phyloP scores from a whole-genome alignment of 2,888 invertebrate genomes.

The Thecophora atra region DNA sequence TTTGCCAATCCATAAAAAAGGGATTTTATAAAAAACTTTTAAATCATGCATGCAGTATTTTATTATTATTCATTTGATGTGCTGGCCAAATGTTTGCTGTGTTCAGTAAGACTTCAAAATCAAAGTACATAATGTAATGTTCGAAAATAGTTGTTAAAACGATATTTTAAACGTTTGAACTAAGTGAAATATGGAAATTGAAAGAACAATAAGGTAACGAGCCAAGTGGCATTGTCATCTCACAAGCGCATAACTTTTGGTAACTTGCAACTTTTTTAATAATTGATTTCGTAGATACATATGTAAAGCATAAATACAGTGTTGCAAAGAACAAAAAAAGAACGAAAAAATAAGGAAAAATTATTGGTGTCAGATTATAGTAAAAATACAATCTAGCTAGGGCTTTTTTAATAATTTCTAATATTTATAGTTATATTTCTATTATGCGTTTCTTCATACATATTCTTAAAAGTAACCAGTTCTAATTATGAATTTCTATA shows the following conservation, averaged over 20 bases:
- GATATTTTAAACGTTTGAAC: neutral
- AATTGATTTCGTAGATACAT: too few species aligned
- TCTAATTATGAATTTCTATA: neutral
- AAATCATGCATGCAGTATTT: too few species aligned
- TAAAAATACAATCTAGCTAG: neutral
- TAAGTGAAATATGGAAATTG: neutral
- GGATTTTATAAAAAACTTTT: too few species aligned
- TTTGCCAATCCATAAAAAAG: too few species aligned
- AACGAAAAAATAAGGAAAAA: too few species aligned
- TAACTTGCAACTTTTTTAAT: too few species aligned
- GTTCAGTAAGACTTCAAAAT: too few species aligned
- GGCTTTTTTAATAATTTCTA: neutral
- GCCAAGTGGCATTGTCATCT: neutral
- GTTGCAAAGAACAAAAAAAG: neutral
- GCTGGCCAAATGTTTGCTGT: too few species aligned
- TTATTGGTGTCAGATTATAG: neutral
- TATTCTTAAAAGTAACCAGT: too few species aligned
- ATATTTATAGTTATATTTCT: neutral
- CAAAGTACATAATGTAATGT: too few species aligned
- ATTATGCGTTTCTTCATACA: neutral
- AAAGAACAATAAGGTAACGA: neutral
- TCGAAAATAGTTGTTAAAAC: too few species aligned
- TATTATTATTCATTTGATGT: too few species aligned
- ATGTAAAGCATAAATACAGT: neutral
- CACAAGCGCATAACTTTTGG: neutral